A percentile compares a stretch with the other conserved stretches of the same genome.
Evolutionary conservation across 2,888 invertebrate species (phyloP).

Genomic region (Lochmaea crataegi): DNA sequence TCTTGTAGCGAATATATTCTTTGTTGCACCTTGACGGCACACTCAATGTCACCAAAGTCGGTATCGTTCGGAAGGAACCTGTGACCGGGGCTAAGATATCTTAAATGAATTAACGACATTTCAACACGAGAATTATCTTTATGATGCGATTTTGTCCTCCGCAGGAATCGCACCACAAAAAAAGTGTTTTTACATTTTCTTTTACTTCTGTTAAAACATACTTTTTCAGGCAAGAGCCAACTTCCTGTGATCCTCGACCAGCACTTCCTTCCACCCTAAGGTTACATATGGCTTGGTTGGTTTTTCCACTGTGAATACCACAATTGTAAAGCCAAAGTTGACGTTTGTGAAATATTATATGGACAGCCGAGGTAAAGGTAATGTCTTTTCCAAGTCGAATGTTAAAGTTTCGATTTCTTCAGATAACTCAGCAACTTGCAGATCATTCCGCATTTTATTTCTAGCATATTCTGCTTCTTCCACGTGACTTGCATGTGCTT

Average conservation of each 20-base stretch:
- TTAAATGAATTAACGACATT: background rate
- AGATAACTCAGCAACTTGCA: background rate
- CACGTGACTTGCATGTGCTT: background rate
- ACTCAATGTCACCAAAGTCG: constrained; percentile 37
- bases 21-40: constrained; percentile 32
- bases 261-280: too few relatives aligned
- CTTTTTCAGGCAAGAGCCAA: too few relatives aligned
- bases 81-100: constrained; percentile 5
- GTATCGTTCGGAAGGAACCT: too few relatives aligned
- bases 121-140: background rate
- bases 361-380: constrained; percentile 36
- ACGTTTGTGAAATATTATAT: constrained; percentile 52
- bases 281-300: too few relatives aligned
- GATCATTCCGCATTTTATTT: background rate
- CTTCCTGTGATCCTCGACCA: too few relatives aligned
- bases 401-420: constrained; percentile 55
- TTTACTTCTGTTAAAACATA: too few relatives aligned
- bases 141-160: background rate
- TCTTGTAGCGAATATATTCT: too few relatives aligned
- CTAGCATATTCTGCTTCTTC: background rate
- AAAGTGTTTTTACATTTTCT: background rate
- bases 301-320: too few relatives aligned
- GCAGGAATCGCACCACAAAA: background rate
- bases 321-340: constrained; percentile 46
- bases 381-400: constrained; percentile 56